phyloP scores from a whole-genome alignment of 2,113 vertebrate species.

The Geothlypis trichas region DNA sequence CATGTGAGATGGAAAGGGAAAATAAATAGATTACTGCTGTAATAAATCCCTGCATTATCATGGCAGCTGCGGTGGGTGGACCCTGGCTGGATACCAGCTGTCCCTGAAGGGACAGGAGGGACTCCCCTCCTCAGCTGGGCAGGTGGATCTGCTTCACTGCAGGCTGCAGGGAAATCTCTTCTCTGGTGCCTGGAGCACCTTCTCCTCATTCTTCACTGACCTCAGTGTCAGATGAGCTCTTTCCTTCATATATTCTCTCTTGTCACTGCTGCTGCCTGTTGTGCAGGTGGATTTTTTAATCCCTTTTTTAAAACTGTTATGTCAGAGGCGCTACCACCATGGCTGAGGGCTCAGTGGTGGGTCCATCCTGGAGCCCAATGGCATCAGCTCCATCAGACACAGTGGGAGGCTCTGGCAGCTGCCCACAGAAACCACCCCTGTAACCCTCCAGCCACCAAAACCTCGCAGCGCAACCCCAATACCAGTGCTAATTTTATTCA shows the following conservation, averaged over 20 bases:
- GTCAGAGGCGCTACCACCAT: rapidly evolving
- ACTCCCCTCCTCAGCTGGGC: background rate
- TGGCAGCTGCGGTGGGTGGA: background rate
- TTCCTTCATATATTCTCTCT: background rate
- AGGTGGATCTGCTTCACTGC: background rate
- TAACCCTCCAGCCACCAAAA: background rate
- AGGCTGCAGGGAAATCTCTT: background rate
- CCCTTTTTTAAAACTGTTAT: background rate
- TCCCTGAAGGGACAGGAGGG: background rate
- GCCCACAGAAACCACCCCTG: background rate
- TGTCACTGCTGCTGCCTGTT: background rate
- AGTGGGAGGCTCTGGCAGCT: background rate
- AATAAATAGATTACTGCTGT: background rate
- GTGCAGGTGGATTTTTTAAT: background rate
- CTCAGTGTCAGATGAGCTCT: background rate
- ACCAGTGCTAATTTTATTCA: background rate
- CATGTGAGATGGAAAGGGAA: background rate
- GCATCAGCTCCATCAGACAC: rapidly evolving
- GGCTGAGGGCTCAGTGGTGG: rapidly evolving
- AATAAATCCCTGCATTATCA: background rate
- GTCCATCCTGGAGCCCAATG: rapidly evolving
- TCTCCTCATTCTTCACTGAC: background rate
- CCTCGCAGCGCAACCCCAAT: rapidly evolving
- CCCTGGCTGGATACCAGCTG: background rate
- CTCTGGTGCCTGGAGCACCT: rapidly evolving